A percentile compares a stretch with the other conserved stretches of the same genome.
These are phyloP conservation scores for Anneissia japonica DNA, from an alignment of 35 echinoderm and acorn worm genomes.

Conservation along the genomic window DNA sequence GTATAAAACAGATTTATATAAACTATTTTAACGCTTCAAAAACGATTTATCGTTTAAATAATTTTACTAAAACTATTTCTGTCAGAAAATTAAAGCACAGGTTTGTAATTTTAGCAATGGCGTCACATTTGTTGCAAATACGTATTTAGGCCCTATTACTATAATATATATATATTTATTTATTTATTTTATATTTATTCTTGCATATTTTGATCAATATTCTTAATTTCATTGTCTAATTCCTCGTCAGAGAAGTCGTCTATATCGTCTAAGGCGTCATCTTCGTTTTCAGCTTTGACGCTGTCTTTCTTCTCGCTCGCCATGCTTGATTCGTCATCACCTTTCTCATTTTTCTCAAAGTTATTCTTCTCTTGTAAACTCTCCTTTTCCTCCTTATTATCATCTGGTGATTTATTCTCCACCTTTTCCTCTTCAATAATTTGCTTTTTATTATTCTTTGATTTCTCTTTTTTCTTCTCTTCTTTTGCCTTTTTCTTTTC, in stretches of 20 bases:
- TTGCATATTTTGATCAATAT: neutral
- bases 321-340: slow-evolving; percentile 14
- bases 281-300: slow-evolving; percentile 30
- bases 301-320: slow-evolving; percentile 47
- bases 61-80: too few species aligned
- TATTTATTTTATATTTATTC: neutral
- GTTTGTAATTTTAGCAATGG: too few species aligned
- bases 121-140: too few species aligned
- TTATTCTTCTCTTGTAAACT: slow-evolving; percentile 82
- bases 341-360: slow-evolving; percentile 57
- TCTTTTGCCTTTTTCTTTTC: slow-evolving; percentile 32
- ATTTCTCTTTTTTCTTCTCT: neutral
- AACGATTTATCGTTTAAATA: too few species aligned
- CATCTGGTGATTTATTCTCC: slow-evolving; percentile 35
- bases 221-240: neutral
- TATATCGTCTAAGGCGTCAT: neutral
- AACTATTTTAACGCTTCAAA: too few species aligned
- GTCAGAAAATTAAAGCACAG: too few species aligned
- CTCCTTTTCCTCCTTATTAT: slow-evolving; percentile 35
- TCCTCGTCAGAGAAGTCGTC: neutral
- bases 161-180: neutral
- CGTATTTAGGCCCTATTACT: too few species aligned
- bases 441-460: slow-evolving; percentile 23
- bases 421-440: slow-evolving; percentile 37
- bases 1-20: too few species aligned